Evolutionary conservation across 1,140 invertebrate genomes (phyloP), one percentile per base, ranked within the genome.

Genomic region (Lethocerus indicus): DNA sequence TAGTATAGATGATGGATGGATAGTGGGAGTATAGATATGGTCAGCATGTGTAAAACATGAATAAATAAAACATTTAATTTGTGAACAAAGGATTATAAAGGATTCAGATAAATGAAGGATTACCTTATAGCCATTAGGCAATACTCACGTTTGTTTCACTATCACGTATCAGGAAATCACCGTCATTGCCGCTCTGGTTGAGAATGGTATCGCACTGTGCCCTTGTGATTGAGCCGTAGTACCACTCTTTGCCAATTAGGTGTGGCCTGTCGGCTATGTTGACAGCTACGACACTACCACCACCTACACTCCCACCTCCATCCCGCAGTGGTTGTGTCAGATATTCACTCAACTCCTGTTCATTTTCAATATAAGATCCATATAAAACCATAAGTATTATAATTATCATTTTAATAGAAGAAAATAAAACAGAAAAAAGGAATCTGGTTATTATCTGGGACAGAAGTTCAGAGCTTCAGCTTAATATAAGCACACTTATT

Each of bases 111-210:
- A 32, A 9, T 32, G n/a, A 32, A 32, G 29, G n/a, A 9, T 32
- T n/a, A n/a, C n/a, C n/a, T n/a, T n/a, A n/a, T n/a, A n/a, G n/a
- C n/a, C n/a, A n/a, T n/a, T n/a, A n/a, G n/a, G n/a, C n/a, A n/a
- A 49, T 47, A 76, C 83, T 84, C 68, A 97, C 93, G 72, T 96
- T 96, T 60, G 93, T 96, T 76, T 98, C 95, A 66, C 89, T 94
- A 67, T 98, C 93, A 61, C 94, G 73, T 60, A 99, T 93, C 57
- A 99, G 78, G 71, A 97, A 99, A 69, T 98, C 94, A 21, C 95
- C 95, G 68, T 98, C 89, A 58, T 87, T 81, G 20, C 90, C 95
- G 66, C 87, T 83, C 59, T 88, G 83, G 69, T 89, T 92, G 56
- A 99, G 74, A 60, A 97, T 69, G 54, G 81, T 80, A 69, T 98